These are phyloP conservation scores for Elgaria multicarinata DNA, from an alignment of 2,113 vertebrate species.

Conservation along the genomic window DNA sequence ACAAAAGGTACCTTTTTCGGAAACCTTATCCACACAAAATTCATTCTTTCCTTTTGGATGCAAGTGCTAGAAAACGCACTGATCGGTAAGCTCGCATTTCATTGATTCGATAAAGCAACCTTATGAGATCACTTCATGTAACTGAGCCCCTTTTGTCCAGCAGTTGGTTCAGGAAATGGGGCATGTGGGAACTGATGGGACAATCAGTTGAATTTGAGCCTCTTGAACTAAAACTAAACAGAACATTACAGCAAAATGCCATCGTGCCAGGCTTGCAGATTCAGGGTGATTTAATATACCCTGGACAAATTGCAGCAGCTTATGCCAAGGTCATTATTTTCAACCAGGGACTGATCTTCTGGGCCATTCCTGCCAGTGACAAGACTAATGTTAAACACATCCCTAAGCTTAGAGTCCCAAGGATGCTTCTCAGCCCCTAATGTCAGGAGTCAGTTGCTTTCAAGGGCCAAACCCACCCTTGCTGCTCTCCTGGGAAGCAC, in stretches of 20 bases:
- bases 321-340: neutral
- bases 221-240: conserved; percentile 13
- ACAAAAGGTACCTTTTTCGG: neutral
- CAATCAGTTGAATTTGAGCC: conserved; percentile 41
- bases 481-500: neutral
- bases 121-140: conserved; percentile 26
- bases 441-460: neutral
- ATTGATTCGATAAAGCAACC: conserved; percentile 23
- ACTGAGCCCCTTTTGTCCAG: neutral
- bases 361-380: neutral
- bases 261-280: neutral
- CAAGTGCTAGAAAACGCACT: conserved; percentile 29
- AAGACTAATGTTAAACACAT: neutral
- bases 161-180: conserved; percentile 38
- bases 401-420: neutral
- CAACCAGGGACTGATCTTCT: neutral
- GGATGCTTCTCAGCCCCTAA: neutral
- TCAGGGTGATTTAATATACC: neutral
- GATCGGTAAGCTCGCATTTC: neutral
- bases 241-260: neutral
- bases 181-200: conserved; percentile 45
- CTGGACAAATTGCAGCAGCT: neutral
- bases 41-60: conserved; percentile 9
- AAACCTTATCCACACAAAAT: neutral
- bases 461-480: neutral